Evolutionary conservation across 1,140 invertebrate genomes (phyloP), one percentile per base, ranked within the genome.

Genomic region (Agrilus planipennis): DNA sequence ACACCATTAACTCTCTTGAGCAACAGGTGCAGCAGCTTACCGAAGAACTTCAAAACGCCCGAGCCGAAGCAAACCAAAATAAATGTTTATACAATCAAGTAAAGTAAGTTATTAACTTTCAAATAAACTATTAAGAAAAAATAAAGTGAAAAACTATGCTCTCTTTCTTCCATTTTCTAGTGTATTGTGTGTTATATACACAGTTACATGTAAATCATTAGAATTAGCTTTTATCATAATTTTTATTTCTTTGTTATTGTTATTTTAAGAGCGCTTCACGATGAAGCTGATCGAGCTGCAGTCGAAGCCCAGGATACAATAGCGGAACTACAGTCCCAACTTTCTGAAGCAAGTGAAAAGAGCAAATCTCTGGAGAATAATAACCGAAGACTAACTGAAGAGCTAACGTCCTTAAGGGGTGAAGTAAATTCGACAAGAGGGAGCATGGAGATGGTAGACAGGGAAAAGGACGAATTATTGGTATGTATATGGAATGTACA

Each of bases 381-480:
- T 15, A 36, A 42, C 17, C 29, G 35, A 14, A 31, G 36, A 15
- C 31, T 48, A 5, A 47, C 51, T 25, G 51, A 46, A 42, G 57
- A 58, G 37, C 47, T 56, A 6, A 31, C 45, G 2, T 41, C 19
- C 18, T 42, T 61, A 15, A 53, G 51, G 15, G 49, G 44, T 14
- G 57, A 63, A 37, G 34, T 58, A n/a, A 35, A 46, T 12, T 42
- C 54, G 6, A 46, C 62, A 43, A 56, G 55, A 29, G 47, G 35
- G 10, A 57, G 55, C 38, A 34, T 64, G 9, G 47, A 47, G 1
- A 51, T 55, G 39, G 39, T 62, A 4, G 62, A 64, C 42, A 50
- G 47, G 28, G 62, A 64, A 42, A 61, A 62, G 39, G 61, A 64
- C 45, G 46, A 50, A 11, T 46, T 64, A 29, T 46, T 63, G 42